phyloP scores from a whole-genome alignment of 2,888 invertebrate genomes.

The Ryuthela nishihirai region DNA sequence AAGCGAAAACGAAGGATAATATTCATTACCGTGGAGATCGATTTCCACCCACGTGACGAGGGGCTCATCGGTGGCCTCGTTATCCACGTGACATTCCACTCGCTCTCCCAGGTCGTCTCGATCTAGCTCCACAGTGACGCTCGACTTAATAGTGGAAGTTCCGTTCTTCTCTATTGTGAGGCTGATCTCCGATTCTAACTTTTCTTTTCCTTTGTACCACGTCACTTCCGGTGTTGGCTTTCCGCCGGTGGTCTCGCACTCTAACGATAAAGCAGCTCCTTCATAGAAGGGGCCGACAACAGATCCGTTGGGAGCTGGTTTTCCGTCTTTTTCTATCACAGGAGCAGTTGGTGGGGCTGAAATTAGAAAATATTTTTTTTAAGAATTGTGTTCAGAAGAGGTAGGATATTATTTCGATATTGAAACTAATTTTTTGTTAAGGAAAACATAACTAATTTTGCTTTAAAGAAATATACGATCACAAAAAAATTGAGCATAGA shows the following conservation, averaged over 20 bases:
- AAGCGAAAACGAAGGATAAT: no score
- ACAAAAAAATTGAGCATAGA: no score
- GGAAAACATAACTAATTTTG: no score
- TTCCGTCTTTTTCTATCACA: conserved; percentile 39
- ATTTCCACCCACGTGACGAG: conserved; percentile 38
- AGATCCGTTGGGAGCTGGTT: conserved; percentile 26
- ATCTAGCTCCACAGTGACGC: conserved; percentile 62
- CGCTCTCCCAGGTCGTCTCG: conserved; percentile 68
- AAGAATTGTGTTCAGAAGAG: no score
- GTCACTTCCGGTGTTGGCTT: conserved; percentile 40
- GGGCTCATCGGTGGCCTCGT: conserved; percentile 56
- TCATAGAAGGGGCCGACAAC: conserved; percentile 41
- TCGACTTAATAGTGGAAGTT: conserved; percentile 63
- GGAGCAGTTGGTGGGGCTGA: conserved; percentile 36
- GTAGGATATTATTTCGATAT: no score
- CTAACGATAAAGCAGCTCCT: conserved; percentile 36
- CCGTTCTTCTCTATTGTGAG: conserved; percentile 51
- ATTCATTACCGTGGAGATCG: conserved; percentile 40
- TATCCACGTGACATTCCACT: conserved; percentile 68
- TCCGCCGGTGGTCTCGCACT: conserved; percentile 41
- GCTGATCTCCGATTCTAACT: conserved; percentile 14
- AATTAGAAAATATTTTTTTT: no score
- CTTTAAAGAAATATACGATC: no score
- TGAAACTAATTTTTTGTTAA: no score
- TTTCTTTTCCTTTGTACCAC: conserved; percentile 36